phyloP scores from a whole-genome alignment of 2,888 invertebrate species.

The Leptarthrus brevirostris region DNA sequence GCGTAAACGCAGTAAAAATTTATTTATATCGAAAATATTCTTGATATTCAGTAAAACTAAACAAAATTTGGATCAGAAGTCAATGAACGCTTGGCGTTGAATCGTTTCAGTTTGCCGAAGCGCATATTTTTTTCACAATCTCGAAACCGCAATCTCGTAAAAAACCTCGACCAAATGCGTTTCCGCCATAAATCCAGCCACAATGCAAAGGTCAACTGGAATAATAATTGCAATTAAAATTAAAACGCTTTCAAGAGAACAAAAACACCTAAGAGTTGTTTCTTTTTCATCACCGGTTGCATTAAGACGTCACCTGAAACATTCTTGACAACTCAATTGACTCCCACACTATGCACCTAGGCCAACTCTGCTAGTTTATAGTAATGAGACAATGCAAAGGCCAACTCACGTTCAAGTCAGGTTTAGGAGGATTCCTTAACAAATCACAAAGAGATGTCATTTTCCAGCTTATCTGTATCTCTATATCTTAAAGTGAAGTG shows the following conservation, averaged over 20 bases:
- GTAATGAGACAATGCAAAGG: slow-evolving; percentile 28
- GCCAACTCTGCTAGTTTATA: neutral
- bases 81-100: neutral
- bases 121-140: slow-evolving; percentile 5
- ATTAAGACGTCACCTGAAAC: neutral
- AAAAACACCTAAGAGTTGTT: neutral
- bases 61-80: neutral
- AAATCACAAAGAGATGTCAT: slow-evolving; percentile 9
- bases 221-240: slow-evolving; percentile 20
- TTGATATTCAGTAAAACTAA: neutral
- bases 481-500: neutral
- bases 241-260: slow-evolving; percentile 8
- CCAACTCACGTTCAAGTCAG: slow-evolving; percentile 20
- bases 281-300: neutral
- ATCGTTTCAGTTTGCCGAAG: neutral
- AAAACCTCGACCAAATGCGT: neutral
- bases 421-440: slow-evolving; percentile 1
- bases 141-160: slow-evolving; percentile 10
- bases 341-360: slow-evolving; percentile 1
- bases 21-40: neutral
- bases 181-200: neutral
- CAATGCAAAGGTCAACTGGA: slow-evolving; percentile 15
- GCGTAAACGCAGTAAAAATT: neutral
- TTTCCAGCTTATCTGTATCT: slow-evolving; percentile 7
- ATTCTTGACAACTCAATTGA: neutral